These are phyloP conservation scores for Anodontia alba DNA, from an alignment of 2,888 invertebrate species.

Conservation along the genomic window DNA sequence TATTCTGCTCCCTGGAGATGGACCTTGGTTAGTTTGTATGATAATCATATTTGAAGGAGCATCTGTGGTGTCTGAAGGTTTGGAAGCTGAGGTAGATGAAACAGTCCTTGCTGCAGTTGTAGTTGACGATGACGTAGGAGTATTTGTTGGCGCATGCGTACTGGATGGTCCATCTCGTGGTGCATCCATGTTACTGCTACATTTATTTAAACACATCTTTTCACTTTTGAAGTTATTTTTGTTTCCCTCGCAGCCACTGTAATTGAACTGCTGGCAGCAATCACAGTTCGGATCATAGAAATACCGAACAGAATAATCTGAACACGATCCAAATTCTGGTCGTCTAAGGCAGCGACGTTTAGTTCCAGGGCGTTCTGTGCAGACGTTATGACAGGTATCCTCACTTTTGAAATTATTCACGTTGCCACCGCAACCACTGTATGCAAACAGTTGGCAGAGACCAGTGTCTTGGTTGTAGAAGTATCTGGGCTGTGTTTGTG, in stretches of 20 bases:
- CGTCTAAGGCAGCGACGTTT: not conserved
- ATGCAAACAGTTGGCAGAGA: not conserved
- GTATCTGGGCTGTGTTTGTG: not conserved
- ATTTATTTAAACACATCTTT: not conserved
- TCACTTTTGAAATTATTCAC: not conserved
- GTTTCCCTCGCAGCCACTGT: slow-evolving; percentile 7
- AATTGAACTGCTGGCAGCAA: not conserved
- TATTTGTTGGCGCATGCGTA: not conserved
- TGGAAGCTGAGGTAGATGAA: not conserved
- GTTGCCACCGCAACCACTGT: not conserved
- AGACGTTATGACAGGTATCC: not conserved
- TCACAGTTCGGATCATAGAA: not conserved
- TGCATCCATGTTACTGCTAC: not conserved
- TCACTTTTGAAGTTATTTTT: not conserved
- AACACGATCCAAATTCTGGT: not conserved
- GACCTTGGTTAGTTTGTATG: not conserved
- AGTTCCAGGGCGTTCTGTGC: not conserved
- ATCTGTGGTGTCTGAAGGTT: not conserved
- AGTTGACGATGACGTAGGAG: not conserved
- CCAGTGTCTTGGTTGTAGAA: not conserved
- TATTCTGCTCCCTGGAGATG: not conserved
- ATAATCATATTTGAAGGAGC: not conserved
- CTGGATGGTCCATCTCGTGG: too few species aligned
- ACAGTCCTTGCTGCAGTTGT: not conserved
- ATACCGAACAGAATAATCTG: not conserved